Conservation (phyloP, 2,113 vertebrate species). For the Lampris megalopsis region DNA sequence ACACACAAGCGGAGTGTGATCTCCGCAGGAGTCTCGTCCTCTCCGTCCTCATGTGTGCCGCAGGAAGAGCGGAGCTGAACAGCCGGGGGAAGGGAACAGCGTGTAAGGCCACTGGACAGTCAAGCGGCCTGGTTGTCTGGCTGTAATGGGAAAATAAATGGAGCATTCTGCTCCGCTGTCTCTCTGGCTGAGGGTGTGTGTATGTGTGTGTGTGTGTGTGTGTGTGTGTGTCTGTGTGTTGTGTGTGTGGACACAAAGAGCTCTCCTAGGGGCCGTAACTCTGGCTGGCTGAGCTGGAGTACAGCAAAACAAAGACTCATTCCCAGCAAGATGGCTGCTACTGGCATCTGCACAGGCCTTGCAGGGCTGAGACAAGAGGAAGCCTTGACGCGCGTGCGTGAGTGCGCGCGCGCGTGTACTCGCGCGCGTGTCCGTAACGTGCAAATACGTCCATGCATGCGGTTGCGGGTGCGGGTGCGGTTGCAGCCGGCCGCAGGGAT, state of each 20-base stretch:
- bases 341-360: slow-evolving; percentile 60
- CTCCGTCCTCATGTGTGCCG: slow-evolving; percentile 38
- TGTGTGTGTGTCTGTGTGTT: slow-evolving; percentile 9
- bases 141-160: slow-evolving; percentile 77
- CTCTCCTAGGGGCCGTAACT: slow-evolving; percentile 68
- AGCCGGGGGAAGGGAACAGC: slow-evolving; percentile 59
- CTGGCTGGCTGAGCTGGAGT: slow-evolving; percentile 65
- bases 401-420: too few relatives aligned
- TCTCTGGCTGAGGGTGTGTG: too few relatives aligned
- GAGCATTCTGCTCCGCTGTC: slow-evolving; percentile 63
- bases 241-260: slow-evolving; percentile 42
- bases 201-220: slow-evolving; percentile 6
- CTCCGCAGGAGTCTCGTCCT: slow-evolving; percentile 20
- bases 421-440: slow-evolving; percentile 21
- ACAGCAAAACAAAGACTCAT: slow-evolving; percentile 67
- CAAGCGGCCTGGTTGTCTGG: slow-evolving; percentile 60
- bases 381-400: neutral
- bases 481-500: too few relatives aligned
- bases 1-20: slow-evolving; percentile 10
- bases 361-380: slow-evolving; percentile 21
- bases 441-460: too few relatives aligned
- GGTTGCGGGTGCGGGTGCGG: too few relatives aligned
- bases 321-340: slow-evolving; percentile 66
- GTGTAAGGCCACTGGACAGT: slow-evolving; percentile 63
- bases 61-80: slow-evolving; percentile 28